These are phyloP conservation scores for Flabesymbios commensalis DNA, from an alignment of 2,888 invertebrate species.

Conservation along the genomic window DNA sequence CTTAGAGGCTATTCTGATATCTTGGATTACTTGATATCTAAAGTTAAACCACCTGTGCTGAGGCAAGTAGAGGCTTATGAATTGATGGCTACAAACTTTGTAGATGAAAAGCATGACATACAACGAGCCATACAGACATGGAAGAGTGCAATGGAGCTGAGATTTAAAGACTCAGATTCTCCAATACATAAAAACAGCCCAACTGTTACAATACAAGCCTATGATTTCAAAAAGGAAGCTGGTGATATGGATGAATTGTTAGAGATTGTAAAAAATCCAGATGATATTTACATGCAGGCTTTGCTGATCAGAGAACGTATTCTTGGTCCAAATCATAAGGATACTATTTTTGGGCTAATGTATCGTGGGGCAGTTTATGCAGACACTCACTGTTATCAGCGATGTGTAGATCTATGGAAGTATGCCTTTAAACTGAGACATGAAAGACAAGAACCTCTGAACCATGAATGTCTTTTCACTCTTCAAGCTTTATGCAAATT, in stretches of 20 bases:
- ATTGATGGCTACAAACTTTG: conserved; percentile 82
- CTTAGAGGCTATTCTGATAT: conserved; percentile 69
- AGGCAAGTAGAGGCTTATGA: conserved; percentile 84
- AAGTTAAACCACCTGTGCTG: conserved; percentile 69
- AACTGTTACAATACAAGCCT: too few species aligned
- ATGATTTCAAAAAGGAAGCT: conserved; percentile 35
- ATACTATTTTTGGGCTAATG: conserved; percentile 73
- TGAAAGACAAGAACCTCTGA: conserved; percentile 65
- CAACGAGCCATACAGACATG: conserved; percentile 64
- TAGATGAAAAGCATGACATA: conserved; percentile 83
- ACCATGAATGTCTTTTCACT: conserved; percentile 82
- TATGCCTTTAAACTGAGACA: conserved; percentile 75
- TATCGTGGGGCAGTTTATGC: conserved; percentile 67
- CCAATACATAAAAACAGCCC: conserved; percentile 31
- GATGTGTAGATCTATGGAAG: conserved; percentile 85
- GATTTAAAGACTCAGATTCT: conserved; percentile 57
- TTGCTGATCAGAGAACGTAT: conserved; percentile 86
- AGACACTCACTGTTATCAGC: conserved; percentile 70
- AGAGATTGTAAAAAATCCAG: conserved; percentile 37
- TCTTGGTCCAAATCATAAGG: conserved; percentile 82
- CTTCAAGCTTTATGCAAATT: conserved; percentile 84
- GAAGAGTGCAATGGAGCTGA: conserved; percentile 76
- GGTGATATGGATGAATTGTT: conserved; percentile 38
- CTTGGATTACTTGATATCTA: conserved; percentile 69
- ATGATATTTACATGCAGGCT: conserved; percentile 71